Conservation (phyloP, 2,113 vertebrate genomes). For the Microtus richardsoni region DNA sequence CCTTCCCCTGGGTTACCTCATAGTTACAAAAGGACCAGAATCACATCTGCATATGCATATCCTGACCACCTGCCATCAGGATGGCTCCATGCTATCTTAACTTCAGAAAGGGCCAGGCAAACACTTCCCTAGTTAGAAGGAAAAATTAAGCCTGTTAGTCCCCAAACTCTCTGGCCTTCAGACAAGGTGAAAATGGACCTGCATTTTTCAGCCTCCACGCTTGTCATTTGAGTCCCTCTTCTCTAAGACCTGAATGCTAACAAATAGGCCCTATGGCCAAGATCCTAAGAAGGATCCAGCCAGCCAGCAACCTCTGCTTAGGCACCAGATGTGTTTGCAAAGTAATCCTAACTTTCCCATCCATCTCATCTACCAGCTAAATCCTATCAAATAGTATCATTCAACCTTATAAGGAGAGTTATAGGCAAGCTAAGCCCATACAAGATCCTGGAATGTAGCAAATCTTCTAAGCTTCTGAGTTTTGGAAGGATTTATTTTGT, state of each 20-base stretch:
- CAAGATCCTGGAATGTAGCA: constrained; percentile 30
- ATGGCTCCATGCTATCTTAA: no score
- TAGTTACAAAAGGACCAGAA: no score
- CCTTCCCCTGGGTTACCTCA: no score
- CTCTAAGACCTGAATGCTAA: not conserved
- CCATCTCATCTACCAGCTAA: not conserved
- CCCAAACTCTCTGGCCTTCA: no score
- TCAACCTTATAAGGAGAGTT: not conserved
- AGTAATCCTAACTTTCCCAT: not conserved
- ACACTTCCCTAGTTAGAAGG: no score
- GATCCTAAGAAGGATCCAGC: not conserved
- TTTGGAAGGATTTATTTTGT: not conserved
- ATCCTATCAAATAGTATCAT: not conserved
- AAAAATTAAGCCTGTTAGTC: no score
- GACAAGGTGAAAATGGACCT: no score
- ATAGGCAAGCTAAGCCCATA: not conserved
- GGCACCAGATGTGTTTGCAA: not conserved
- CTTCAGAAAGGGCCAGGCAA: no score
- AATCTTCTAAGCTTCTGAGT: not conserved
- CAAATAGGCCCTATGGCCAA: not conserved
- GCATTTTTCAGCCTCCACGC: no score
- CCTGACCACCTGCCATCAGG: no score
- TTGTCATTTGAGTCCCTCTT: not conserved
- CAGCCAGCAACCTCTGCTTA: not conserved
- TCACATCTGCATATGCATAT: no score